Evolutionary conservation across 2,888 invertebrate genomes (phyloP), one percentile per base, ranked within the genome.

Genomic region (Drosophila vallismaia): DNA sequence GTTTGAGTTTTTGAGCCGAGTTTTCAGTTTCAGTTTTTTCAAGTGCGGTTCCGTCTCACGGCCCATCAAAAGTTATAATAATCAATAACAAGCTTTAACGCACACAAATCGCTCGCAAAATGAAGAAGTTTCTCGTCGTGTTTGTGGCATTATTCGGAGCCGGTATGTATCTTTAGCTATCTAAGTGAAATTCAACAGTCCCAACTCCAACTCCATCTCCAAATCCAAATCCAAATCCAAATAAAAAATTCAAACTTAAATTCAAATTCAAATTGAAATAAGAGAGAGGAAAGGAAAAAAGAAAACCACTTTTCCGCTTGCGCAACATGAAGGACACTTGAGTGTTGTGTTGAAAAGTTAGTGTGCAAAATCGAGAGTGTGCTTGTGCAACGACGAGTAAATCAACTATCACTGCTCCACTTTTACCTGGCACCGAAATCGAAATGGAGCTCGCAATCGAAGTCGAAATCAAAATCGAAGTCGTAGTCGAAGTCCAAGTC

Each of bases 71-170:
- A 36, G 36, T 36, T n/a, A 49, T 46, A 52, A 69, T 60, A 44
- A 54, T 38, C 19, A 77, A 71, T 75, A 46, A 53, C 56, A 62
- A 80, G 48, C 58, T 49, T 52, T 72, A 54, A 63, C 68, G 75
- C 59, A 57, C 44, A 59, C 38, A 62, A 76, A 70, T 51, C 68
- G 87, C 91, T 90, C 90, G 79, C 76, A 88, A 88, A 89, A 92
- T 92, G 92, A 92, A 92, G 84, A 91, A 89, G 89, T 91, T 91
- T 88, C 77, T 92, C 87, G 80, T 92, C 82, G 89, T 94, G 92
- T 93, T 94, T 91, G 93, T 94, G 92, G 94, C 94, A 93, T 93
- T 94, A 75, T 92, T 92, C 92, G 94, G 94, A 93, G 93, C 94
- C 93, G 94, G 94, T 94, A 94, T 93, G 94, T 94, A 94, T 91